These are phyloP conservation scores for Bovichtus variegatus DNA, from an alignment of 2,797 vertebrate species.

Conservation along the genomic window DNA sequence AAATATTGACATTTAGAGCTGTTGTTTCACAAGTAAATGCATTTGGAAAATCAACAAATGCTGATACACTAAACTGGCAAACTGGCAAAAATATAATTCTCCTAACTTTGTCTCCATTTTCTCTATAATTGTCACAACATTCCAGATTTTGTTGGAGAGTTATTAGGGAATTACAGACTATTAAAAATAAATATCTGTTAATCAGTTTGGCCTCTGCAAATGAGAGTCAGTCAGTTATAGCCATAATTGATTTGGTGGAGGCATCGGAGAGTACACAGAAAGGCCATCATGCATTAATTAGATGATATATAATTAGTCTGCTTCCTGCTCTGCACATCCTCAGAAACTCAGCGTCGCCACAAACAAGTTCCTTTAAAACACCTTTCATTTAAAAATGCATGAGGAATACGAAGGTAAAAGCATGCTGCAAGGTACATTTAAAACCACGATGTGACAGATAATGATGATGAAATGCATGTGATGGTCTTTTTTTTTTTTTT, in stretches of 20 bases:
- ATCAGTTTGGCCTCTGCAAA: background rate
- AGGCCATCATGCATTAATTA: constrained; percentile 65
- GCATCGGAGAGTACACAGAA: constrained; percentile 39
- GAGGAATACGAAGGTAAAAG: background rate
- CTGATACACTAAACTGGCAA: background rate
- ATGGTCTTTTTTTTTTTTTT: no score
- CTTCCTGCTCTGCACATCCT: constrained; percentile 48
- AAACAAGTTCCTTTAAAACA: background rate
- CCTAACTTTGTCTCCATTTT: background rate
- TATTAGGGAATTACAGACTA: background rate
- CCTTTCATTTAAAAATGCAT: background rate
- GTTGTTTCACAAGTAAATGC: background rate
- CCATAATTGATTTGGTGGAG: constrained; percentile 49
- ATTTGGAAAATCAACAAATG: constrained; percentile 6
- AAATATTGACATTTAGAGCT: background rate
- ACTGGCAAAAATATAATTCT: background rate
- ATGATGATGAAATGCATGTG: background rate
- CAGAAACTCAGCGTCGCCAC: constrained; percentile 7
- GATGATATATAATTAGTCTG: constrained; percentile 49
- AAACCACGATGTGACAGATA: background rate
- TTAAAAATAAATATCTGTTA: background rate
- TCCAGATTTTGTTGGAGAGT: background rate
- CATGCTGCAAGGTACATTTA: background rate
- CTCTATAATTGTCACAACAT: background rate
- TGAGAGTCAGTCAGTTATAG: constrained; percentile 22